Conservation (phyloP, 2,888 invertebrate species). For the Entomobrya proxima region DNA sequence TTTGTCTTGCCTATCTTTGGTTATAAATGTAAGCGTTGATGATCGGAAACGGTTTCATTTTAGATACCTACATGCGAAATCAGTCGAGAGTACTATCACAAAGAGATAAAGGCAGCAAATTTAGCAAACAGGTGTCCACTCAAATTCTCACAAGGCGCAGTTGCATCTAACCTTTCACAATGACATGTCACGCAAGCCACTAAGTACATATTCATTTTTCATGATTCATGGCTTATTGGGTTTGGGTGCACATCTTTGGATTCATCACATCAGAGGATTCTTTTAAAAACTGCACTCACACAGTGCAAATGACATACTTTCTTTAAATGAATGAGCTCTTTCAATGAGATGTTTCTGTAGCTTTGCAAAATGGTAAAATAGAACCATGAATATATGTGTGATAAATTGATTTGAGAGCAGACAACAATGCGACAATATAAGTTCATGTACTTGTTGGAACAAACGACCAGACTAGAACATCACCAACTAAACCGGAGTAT, state of each 20-base stretch:
- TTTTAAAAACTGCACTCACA: not conserved
- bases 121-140: not conserved
- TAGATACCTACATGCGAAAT: slow-evolving; percentile 4
- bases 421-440: too few species aligned
- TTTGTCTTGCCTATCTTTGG: slow-evolving; percentile 34
- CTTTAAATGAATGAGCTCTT: too few species aligned
- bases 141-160: too few species aligned
- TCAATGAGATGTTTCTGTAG: too few species aligned
- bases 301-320: too few species aligned
- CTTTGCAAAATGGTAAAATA: too few species aligned
- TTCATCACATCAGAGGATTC: not conserved
- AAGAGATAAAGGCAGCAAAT: not conserved
- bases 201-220: not conserved
- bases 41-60: not conserved
- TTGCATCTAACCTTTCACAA: slow-evolving; percentile 23
- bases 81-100: not conserved
- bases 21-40: not conserved
- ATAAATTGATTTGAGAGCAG: too few species aligned
- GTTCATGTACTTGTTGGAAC: too few species aligned
- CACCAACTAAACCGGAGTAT: too few species aligned
- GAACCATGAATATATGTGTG: too few species aligned
- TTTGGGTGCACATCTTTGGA: slow-evolving; percentile 44
- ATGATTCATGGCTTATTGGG: slow-evolving; percentile 34
- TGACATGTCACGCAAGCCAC: slow-evolving; percentile 64
- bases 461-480: too few species aligned